Evolutionary conservation across 2,113 vertebrate genomes (phyloP), one percentile per base, ranked within the genome.

Genomic region (Phoxinus phoxinus): DNA sequence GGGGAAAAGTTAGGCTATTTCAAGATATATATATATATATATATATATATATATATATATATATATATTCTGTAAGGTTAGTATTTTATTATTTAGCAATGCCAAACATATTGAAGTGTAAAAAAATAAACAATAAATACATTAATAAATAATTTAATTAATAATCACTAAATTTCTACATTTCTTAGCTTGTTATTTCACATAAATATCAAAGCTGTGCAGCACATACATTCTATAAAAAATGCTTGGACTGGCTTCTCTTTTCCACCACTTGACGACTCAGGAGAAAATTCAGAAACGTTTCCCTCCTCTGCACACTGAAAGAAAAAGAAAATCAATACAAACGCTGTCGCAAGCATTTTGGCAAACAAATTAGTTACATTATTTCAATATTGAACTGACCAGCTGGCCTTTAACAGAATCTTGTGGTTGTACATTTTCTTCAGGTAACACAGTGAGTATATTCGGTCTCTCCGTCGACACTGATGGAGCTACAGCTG

Each of bases 161-260:
- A 71, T 37, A 35, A 35, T 4, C 30, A 35, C 56, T 35, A 4
- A 23, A 78, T 8, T 15, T 78, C 21, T 12, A 25, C 2, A 27
- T 6, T 44, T 2, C 8, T 19, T 27, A 32, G 21, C 7, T 41
- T 37, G 51, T 41, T 59, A n/a, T 12, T 58, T 35, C 11, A n/a
- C 6, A 8, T 23, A 6, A 12, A 78, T 35, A 58, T 23, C 1
- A n/a, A 46, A 73, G 41, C 11, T 58, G 23, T 1, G n/a, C 2
- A 67, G 2, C 15, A 46, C 25, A 46, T 72, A 88, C 87, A 75
- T 69, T 76, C 48, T 44, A 78, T 53, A 13, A 86, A 35, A 23
- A 30, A 19, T 13, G 30, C 41, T 27, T 71, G 75, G 27, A 65
- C 13, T 61, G 67, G 59, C 10, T 58, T 41, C 63, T 32, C 58